A percentile compares a stretch with the other conserved stretches of the same genome.
Evolutionary conservation across 2,113 vertebrate genomes (phyloP).

Genomic region (Pyxicephalus adspersus): DNA sequence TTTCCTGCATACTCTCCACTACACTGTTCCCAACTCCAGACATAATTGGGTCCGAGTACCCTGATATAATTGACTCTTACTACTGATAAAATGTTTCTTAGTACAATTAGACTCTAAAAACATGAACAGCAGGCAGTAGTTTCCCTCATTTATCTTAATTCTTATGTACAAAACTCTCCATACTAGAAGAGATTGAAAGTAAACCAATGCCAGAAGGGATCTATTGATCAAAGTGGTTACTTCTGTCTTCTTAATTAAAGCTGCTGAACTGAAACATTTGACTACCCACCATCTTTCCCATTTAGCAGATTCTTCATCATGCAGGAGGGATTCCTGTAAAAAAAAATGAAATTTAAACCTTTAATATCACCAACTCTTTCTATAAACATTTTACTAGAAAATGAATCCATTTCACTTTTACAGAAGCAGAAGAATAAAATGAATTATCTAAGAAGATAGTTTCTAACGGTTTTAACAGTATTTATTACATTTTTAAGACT

Average conservation of each 20-base stretch:
- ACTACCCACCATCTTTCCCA: constrained; percentile 4
- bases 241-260: constrained; percentile 42
- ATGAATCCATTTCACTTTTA: neutral
- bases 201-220: constrained; percentile 33
- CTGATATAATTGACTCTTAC: constrained; percentile 9
- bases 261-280: constrained; percentile 26
- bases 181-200: constrained; percentile 29
- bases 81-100: neutral
- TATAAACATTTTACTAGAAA: neutral
- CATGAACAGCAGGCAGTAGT: constrained; percentile 5
- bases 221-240: constrained; percentile 43
- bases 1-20: no score
- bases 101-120: constrained; percentile 2
- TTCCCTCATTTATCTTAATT: constrained; percentile 34
- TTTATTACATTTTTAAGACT: no score
- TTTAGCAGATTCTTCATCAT: constrained; percentile 26
- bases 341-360: constrained; percentile 5
- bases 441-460: no score
- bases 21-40: neutral
- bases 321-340: neutral
- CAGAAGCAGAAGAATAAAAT: no score
- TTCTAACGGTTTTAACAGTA: no score
- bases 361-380: neutral
- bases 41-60: constrained; percentile 10
- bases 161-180: constrained; percentile 36